phyloP scores from a whole-genome alignment of 2,888 invertebrate species.

The Pseudanteris insignis region DNA sequence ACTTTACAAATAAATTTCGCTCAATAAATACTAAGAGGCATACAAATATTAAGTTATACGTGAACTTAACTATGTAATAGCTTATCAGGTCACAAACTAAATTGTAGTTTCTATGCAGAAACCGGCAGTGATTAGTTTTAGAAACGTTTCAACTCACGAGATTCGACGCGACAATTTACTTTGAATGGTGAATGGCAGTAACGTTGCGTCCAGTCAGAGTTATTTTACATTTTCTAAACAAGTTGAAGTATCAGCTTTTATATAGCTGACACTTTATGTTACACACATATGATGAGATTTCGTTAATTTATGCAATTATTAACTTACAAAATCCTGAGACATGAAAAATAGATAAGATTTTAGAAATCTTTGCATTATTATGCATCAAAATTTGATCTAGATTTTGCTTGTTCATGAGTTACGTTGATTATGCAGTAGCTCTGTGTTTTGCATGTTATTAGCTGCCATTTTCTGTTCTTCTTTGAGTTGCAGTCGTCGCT shows the following conservation, averaged over 20 bases:
- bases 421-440: constrained; percentile 54
- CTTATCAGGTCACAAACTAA: constrained; percentile 19
- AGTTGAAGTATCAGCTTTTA: too few relatives aligned
- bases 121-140: constrained; percentile 5
- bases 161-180: constrained; percentile 8
- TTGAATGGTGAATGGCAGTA: constrained; percentile 14
- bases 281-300: too few relatives aligned
- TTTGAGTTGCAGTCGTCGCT: constrained; percentile 52
- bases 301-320: too few relatives aligned
- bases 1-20: constrained; percentile 13
- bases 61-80: constrained; percentile 6
- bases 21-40: constrained; percentile 32
- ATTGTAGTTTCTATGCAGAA: background rate
- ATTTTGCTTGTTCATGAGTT: constrained; percentile 32
- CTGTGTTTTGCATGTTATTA: constrained; percentile 57
- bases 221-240: too few relatives aligned
- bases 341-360: too few relatives aligned
- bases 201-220: constrained; percentile 3
- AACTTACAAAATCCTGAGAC: too few relatives aligned
- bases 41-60: constrained; percentile 8
- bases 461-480: constrained; percentile 53
- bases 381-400: too few relatives aligned
- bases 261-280: too few relatives aligned
- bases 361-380: too few relatives aligned
- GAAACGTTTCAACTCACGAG: background rate